Evolutionary conservation across 2,888 invertebrate genomes (phyloP), one percentile per base, ranked within the genome.

Genomic region (Troides aeacus): DNA sequence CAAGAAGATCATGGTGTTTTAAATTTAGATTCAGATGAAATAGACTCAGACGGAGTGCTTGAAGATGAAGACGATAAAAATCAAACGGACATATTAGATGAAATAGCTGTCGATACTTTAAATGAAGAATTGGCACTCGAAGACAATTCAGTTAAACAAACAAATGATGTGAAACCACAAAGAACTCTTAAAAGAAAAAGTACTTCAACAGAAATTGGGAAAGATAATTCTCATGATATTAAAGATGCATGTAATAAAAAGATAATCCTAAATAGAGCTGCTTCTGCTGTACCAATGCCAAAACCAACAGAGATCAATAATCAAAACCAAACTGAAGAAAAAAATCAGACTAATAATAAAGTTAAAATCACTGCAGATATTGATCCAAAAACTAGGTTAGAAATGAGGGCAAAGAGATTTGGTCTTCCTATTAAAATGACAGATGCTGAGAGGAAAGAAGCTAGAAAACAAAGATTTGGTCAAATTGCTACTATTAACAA

Each of bases 361-460:
- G 77, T 90, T 2, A 89, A 86, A 78, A 89, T 91, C 65, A 85
- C 90, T 71, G 85, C 87, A 66, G 87, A 89, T 42, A 72, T 87
- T 69, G 92, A 93, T 76, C 71, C 87, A n/a, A 89, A 91, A 74
- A 84, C 89, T 59, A 93, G 95, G 73, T 81, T 97, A 69, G 96
- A 96, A 83, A 92, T 96, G 94, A 94, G 97, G 78, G 97, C 97
- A 2, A 96, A 96, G 79, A 95, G 97, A 79, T 97, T 97, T 90
- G 97, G 97, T 6, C 88, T 95, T 50, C 93, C 95, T 18, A 79
- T 90, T 0, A 89, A 89, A 80, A 84, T 94, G 72, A 89, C 94
- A 66, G 94, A 93, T 63, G 90, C 93, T 71, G 94, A 94, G 2
- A 94, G 94, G 73, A 96, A 95, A 81, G 93, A 94, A 81, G 96